Percentiles rank a stretch among this genome's conserved stretches.
phyloP scores from a whole-genome alignment of 2,113 vertebrate species.

The Engystomops pustulosus region DNA sequence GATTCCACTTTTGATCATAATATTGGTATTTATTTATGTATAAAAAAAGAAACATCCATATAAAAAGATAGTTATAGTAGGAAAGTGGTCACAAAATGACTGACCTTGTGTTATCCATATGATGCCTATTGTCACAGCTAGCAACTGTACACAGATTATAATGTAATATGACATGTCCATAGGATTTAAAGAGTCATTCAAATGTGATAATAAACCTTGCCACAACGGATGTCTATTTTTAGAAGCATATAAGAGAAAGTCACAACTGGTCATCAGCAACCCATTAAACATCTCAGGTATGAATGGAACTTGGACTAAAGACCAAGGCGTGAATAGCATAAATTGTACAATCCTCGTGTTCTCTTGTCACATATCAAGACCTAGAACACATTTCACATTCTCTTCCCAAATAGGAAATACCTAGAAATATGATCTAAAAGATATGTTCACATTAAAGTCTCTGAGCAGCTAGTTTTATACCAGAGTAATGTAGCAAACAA shows the following conservation, averaged over 20 bases:
- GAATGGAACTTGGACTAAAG: slow-evolving; percentile 44
- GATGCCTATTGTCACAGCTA: not conserved
- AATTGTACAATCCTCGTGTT: slow-evolving; percentile 32
- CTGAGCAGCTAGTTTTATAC: slow-evolving; percentile 2
- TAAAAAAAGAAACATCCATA: too few species aligned
- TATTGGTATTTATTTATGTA: too few species aligned
- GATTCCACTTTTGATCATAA: too few species aligned
- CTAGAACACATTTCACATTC: slow-evolving; percentile 49
- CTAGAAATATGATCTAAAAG: slow-evolving; percentile 38
- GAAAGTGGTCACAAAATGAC: not conserved
- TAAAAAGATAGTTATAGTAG: too few species aligned
- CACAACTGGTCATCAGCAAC: slow-evolving; percentile 47
- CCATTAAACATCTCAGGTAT: slow-evolving; percentile 39
- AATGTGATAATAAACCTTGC: not conserved
- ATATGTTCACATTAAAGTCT: slow-evolving; percentile 29
- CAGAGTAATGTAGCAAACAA: not conserved
- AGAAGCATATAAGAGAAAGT: not conserved
- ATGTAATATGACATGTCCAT: not conserved
- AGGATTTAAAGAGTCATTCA: not conserved
- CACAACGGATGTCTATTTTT: slow-evolving; percentile 14
- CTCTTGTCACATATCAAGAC: slow-evolving; percentile 18
- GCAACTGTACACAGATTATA: not conserved
- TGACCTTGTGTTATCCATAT: not conserved
- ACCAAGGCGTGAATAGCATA: slow-evolving; percentile 40
- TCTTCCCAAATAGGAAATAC: slow-evolving; percentile 57